Evolutionary conservation across 2,797 vertebrate genomes (phyloP).

Genomic region (Cryptoblepharus egeriae): DNA sequence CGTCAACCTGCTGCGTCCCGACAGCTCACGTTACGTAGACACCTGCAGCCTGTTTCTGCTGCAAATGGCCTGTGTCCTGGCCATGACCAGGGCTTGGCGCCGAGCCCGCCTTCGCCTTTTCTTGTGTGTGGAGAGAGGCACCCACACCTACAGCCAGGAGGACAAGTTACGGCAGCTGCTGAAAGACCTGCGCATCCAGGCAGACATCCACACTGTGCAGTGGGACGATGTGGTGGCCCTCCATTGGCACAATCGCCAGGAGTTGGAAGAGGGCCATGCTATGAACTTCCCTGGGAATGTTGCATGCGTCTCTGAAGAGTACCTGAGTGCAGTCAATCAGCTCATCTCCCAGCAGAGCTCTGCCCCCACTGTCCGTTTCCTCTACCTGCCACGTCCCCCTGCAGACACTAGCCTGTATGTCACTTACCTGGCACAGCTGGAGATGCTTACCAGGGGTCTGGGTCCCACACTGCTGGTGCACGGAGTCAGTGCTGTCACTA

Average conservation of each 20-base stretch:
- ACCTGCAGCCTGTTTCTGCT: slow-evolving; percentile 92
- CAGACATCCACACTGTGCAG: slow-evolving; percentile 82
- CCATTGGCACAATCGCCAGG: slow-evolving; percentile 86
- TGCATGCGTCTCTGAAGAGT: slow-evolving; percentile 84
- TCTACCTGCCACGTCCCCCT: slow-evolving; percentile 88
- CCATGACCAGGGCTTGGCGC: slow-evolving; percentile 88
- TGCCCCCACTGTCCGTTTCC: slow-evolving; percentile 84
- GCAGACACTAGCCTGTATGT: slow-evolving; percentile 86
- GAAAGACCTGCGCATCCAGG: slow-evolving; percentile 88
- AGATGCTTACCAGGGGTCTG: slow-evolving; percentile 84
- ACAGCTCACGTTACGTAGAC: slow-evolving; percentile 88
- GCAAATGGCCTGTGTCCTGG: slow-evolving; percentile 90
- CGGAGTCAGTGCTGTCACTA: slow-evolving; percentile 90
- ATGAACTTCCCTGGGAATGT: slow-evolving; percentile 84
- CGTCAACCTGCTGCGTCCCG: slow-evolving; percentile 87
- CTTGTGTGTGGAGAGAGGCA: slow-evolving; percentile 87
- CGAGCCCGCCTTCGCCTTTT: slow-evolving; percentile 87
- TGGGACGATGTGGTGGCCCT: slow-evolving; percentile 89
- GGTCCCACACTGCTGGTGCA: slow-evolving; percentile 92
- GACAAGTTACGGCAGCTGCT: slow-evolving; percentile 87
- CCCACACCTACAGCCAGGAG: slow-evolving; percentile 82
- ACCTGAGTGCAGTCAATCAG: slow-evolving; percentile 84
- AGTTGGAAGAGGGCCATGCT: not conserved
- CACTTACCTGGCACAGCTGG: slow-evolving; percentile 85
- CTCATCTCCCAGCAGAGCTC: slow-evolving; percentile 83